These are phyloP conservation scores for Chaunax sp. DNA, from an alignment of 2,797 vertebrate species.

Conservation along the genomic window DNA sequence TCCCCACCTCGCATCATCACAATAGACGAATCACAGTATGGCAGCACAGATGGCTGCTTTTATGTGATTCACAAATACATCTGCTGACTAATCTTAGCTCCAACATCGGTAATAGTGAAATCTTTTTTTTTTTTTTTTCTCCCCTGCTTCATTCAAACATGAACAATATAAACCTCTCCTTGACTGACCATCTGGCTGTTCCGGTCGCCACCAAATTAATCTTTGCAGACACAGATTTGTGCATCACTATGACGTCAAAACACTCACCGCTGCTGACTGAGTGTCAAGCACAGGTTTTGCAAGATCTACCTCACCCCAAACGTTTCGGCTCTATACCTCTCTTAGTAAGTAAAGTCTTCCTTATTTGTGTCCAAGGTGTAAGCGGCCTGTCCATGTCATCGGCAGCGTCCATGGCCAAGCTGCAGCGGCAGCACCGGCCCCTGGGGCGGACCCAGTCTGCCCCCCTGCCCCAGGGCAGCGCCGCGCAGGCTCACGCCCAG, in stretches of 20 bases:
- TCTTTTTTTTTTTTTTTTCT: conserved; percentile 18
- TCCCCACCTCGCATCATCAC: conserved; percentile 30
- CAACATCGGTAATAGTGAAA: conserved; percentile 35
- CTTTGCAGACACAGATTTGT: too few relatives aligned
- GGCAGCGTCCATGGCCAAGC: conserved; percentile 91
- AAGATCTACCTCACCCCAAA: background rate
- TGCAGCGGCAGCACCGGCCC: conserved; percentile 93
- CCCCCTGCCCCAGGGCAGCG: conserved; percentile 91
- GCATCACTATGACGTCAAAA: too few relatives aligned
- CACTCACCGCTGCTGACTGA: too few relatives aligned
- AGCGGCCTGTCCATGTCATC: conserved; percentile 91
- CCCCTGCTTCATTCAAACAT: too few relatives aligned
- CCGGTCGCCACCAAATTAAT: too few relatives aligned
- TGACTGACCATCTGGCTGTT: too few relatives aligned
- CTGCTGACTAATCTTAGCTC: conserved; percentile 65
- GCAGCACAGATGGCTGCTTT: conserved; percentile 70
- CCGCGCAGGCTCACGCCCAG: conserved; percentile 86
- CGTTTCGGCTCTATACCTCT: background rate
- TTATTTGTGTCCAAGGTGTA: conserved; percentile 80
- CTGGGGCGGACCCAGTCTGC: conserved; percentile 97
- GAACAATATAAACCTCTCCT: too few relatives aligned
- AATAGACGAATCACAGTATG: conserved; percentile 50
- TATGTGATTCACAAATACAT: conserved; percentile 59
- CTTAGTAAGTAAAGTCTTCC: background rate
- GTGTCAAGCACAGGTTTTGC: too few relatives aligned